Evolutionary conservation across 2,888 invertebrate species (phyloP).

Genomic region (Antitype chi): DNA sequence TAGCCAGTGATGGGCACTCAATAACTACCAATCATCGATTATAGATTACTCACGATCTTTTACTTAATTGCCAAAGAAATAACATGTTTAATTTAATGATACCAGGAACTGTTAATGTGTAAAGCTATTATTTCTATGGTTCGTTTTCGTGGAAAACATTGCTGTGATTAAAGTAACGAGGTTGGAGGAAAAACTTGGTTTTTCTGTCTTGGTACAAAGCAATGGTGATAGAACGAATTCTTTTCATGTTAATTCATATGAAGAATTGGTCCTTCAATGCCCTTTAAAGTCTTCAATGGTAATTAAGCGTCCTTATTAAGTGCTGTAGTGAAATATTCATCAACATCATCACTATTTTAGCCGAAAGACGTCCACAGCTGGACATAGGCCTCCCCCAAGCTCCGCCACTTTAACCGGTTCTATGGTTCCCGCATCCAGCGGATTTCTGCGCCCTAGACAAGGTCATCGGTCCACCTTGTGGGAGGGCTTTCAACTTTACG

Average conservation of each 20-base stretch:
- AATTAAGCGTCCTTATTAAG: neutral
- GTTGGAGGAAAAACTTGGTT: neutral
- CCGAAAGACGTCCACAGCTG: too few species aligned
- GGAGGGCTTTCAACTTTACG: too few species aligned
- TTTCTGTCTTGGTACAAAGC: neutral
- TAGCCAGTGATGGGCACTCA: neutral
- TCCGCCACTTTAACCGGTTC: too few species aligned
- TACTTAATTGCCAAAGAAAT: slow-evolving; percentile 49
- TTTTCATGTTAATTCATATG: slow-evolving; percentile 20
- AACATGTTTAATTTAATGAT: slow-evolving; percentile 37
- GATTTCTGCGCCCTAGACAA: too few species aligned
- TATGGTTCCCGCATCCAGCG: too few species aligned
- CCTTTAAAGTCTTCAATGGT: neutral
- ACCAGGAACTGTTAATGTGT: slow-evolving; percentile 31
- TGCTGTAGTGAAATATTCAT: neutral
- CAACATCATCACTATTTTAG: too few species aligned
- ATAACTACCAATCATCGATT: slow-evolving; percentile 36
- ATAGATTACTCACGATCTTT: slow-evolving; percentile 50
- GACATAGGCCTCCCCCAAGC: too few species aligned
- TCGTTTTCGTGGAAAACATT: slow-evolving; percentile 34
- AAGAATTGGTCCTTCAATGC: neutral
- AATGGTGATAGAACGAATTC: neutral
- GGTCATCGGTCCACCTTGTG: too few species aligned
- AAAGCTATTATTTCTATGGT: slow-evolving; percentile 32
- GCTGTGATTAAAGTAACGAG: slow-evolving; percentile 20